Evolutionary conservation across 2,113 vertebrate genomes (phyloP).

Genomic region (Mastomys natalensis): DNA sequence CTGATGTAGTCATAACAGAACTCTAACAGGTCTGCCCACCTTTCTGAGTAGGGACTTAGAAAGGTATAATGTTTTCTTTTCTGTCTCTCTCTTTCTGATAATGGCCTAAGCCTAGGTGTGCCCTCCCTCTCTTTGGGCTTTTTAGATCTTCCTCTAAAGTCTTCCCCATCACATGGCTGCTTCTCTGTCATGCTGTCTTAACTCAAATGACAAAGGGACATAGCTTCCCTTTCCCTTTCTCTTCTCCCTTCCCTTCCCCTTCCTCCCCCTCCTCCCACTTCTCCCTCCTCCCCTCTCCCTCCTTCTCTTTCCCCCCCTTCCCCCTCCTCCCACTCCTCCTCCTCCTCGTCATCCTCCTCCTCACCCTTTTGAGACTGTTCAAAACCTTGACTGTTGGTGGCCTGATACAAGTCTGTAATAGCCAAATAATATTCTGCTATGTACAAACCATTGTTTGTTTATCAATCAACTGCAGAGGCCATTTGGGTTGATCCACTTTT

Average conservation of each 20-base stretch:
- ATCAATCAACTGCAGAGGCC: too few relatives aligned
- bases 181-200: not conserved
- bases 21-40: not conserved
- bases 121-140: not conserved
- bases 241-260: fast-evolving
- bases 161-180: not conserved
- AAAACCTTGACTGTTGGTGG: not conserved
- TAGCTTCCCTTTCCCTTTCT: fast-evolving
- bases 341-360: too few relatives aligned
- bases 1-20: not conserved
- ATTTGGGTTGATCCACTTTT: not conserved
- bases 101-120: not conserved
- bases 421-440: too few relatives aligned
- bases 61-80: too few relatives aligned
- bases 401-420: not conserved
- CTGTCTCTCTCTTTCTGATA: not conserved
- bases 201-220: not conserved
- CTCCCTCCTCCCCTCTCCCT: fast-evolving
- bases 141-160: not conserved
- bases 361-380: too few relatives aligned
- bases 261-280: fast-evolving
- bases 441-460: fast-evolving
- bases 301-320: too few relatives aligned
- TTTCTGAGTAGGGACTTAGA: not conserved
- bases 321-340: too few relatives aligned